Evolutionary conservation across 2,797 vertebrate genomes (phyloP).

Genomic region (Protosalanx chinensis): DNA sequence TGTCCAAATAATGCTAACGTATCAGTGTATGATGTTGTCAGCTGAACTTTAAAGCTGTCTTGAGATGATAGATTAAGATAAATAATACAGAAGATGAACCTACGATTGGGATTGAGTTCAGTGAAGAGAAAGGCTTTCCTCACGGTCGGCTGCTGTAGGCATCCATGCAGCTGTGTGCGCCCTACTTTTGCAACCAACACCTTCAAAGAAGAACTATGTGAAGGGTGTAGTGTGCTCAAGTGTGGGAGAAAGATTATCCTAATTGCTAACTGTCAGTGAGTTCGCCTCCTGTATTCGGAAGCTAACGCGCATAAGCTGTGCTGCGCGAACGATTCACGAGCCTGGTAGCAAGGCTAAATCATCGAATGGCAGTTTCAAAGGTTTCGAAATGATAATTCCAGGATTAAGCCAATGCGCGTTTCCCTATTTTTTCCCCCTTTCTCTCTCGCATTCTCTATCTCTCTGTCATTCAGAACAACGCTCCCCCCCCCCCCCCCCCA

Average conservation of each 20-base stretch:
- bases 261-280: conserved; percentile 20
- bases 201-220: conserved; percentile 19
- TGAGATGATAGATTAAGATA: too few relatives aligned
- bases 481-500: too few relatives aligned
- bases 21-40: too few relatives aligned
- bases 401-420: too few relatives aligned
- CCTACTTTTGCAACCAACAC: conserved; percentile 22
- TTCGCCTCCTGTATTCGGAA: background rate
- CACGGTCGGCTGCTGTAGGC: background rate
- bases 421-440: too few relatives aligned
- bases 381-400: too few relatives aligned
- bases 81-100: background rate
- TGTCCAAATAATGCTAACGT: too few relatives aligned
- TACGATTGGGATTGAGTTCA: background rate
- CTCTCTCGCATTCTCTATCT: too few relatives aligned
- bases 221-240: background rate
- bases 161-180: conserved; percentile 3
- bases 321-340: background rate
- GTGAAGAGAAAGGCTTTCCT: conserved; percentile 1
- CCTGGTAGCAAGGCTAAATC: background rate
- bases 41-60: too few relatives aligned
- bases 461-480: too few relatives aligned
- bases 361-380: too few relatives aligned
- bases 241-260: conserved; percentile 6
- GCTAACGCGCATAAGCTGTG: background rate